These are phyloP conservation scores for Triplophysa tibetana DNA, from an alignment of 2,113 vertebrate species.

Conservation along the genomic window DNA sequence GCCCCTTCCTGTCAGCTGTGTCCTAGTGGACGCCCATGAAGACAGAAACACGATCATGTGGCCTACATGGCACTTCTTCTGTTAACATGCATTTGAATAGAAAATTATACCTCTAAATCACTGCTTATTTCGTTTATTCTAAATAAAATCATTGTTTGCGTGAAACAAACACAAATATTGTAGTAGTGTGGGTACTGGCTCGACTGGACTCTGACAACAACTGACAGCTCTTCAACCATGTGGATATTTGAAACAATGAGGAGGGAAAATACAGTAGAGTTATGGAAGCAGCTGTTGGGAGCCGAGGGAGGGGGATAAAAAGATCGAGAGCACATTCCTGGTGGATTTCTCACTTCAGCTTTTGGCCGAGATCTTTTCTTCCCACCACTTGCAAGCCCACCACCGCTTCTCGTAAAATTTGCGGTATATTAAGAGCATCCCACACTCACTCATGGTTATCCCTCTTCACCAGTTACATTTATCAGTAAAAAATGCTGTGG, in stretches of 20 bases:
- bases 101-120: conserved; percentile 25
- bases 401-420: conserved; percentile 79
- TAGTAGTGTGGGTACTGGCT: no score
- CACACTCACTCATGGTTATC: conserved; percentile 71
- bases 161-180: not conserved
- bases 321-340: conserved; percentile 79
- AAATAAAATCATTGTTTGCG: conserved; percentile 40
- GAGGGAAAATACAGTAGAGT: conserved; percentile 66
- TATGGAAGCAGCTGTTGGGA: conserved; percentile 82
- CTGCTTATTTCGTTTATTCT: conserved; percentile 29
- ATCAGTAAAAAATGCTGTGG: conserved; percentile 53
- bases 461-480: conserved; percentile 68
- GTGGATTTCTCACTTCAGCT: conserved; percentile 79
- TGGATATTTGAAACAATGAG: conserved; percentile 46
- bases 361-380: conserved; percentile 81
- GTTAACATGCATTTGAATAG: conserved; percentile 24
- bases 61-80: not conserved
- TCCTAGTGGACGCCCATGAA: not conserved
- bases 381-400: conserved; percentile 83
- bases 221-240: conserved; percentile 59
- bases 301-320: conserved; percentile 59
- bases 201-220: not conserved
- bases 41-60: conserved; percentile 2
- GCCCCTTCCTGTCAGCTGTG: conserved; percentile 16
- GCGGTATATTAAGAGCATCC: conserved; percentile 76